These are phyloP conservation scores for Pan troglodytes DNA, from an alignment of 2,113 vertebrate species.

Conservation along the genomic window NHGRI_mPanTro3-v2.1_pri NC_072410.2:67429501-67430000, in stretches of 20 bases:
- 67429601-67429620: background rate
- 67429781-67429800: background rate
- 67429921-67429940: constrained; percentile 12
- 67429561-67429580: background rate
- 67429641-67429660: background rate
- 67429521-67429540: background rate
- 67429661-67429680: background rate
- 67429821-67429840: background rate
- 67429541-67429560: constrained; percentile 4
- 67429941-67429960: background rate
- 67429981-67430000: background rate
- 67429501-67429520: constrained; percentile 23
- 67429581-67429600: background rate
- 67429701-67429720: background rate
- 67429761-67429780: background rate
- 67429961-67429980: constrained; percentile 13
- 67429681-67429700: background rate
- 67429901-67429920: background rate
- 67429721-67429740: background rate
- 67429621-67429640: background rate
- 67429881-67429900: background rate
- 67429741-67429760: background rate
- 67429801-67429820: background rate
- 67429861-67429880: background rate
- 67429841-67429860: background rate